phyloP scores from a whole-genome alignment of 2,888 invertebrate genomes.

The Lithophane leautieri region DNA sequence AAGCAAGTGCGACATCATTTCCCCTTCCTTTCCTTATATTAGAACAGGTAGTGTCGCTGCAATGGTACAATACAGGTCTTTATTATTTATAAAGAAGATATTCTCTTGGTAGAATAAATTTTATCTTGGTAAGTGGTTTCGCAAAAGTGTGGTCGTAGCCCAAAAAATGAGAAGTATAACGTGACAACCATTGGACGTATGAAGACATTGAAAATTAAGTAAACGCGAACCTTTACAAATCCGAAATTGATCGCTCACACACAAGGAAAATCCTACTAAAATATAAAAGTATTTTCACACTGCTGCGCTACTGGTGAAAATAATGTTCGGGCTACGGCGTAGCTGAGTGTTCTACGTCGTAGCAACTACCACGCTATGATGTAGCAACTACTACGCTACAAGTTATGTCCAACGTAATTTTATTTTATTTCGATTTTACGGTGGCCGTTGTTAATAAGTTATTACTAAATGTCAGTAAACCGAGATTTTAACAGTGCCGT shows the following conservation, averaged over 20 bases:
- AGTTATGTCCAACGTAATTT: background rate
- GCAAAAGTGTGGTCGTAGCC: background rate
- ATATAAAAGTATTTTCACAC: slow-evolving; percentile 34
- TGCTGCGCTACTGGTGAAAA: slow-evolving; percentile 13
- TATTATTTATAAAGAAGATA: slow-evolving; percentile 1
- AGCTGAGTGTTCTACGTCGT: slow-evolving; percentile 27
- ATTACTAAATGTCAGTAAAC: background rate
- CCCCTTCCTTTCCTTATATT: background rate
- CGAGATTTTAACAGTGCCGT: background rate
- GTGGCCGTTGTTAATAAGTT: background rate
- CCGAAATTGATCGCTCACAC: slow-evolving; percentile 23
- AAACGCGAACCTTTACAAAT: slow-evolving; percentile 22
- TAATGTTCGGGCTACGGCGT: slow-evolving; percentile 21
- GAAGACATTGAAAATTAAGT: slow-evolving; percentile 31
- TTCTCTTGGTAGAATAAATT: background rate
- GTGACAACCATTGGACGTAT: slow-evolving; percentile 38
- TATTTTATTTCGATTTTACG: background rate
- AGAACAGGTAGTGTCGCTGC: background rate
- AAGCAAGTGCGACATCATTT: background rate
- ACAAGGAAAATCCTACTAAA: slow-evolving; percentile 29
- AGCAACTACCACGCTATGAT: slow-evolving; percentile 7
- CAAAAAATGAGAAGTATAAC: slow-evolving; percentile 23
- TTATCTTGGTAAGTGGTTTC: background rate
- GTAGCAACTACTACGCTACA: slow-evolving; percentile 11
- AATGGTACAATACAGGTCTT: background rate